phyloP scores from a whole-genome alignment of 2,888 invertebrate species.

The Stenodera caucasica region DNA sequence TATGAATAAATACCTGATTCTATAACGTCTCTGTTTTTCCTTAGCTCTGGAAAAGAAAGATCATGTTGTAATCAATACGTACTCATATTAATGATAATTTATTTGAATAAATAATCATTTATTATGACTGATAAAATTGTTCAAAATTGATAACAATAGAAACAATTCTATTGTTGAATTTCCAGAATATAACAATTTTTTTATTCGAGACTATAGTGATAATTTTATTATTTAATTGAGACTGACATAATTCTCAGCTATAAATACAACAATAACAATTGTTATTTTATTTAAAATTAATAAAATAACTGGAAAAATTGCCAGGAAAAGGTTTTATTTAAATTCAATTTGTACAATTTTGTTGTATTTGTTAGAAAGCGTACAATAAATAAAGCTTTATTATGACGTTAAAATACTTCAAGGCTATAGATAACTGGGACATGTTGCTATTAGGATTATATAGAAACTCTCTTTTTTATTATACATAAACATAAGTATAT shows the following conservation, averaged over 20 bases:
- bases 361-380: constrained; percentile 24
- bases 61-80: constrained; percentile 14
- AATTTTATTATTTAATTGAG: too few relatives aligned
- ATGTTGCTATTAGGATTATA: constrained; percentile 19
- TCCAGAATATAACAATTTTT: too few relatives aligned
- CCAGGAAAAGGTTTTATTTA: not conserved
- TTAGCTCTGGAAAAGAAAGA: constrained; percentile 29
- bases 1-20: constrained; percentile 27
- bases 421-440: constrained; percentile 28
- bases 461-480: constrained; percentile 6
- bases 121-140: not conserved
- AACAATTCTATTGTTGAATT: not conserved
- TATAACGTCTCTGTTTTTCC: constrained; percentile 28
- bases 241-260: not conserved
- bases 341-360: not conserved
- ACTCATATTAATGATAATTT: not conserved
- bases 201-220: too few relatives aligned
- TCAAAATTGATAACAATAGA: not conserved
- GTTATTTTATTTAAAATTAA: not conserved
- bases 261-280: not conserved
- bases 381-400: constrained; percentile 24
- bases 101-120: not conserved
- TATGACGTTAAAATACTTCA: constrained; percentile 12
- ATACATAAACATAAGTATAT: not conserved
- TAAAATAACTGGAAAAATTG: not conserved